Conservation (phyloP, 2,888 invertebrate species). For the Spodoptera picta region DNA sequence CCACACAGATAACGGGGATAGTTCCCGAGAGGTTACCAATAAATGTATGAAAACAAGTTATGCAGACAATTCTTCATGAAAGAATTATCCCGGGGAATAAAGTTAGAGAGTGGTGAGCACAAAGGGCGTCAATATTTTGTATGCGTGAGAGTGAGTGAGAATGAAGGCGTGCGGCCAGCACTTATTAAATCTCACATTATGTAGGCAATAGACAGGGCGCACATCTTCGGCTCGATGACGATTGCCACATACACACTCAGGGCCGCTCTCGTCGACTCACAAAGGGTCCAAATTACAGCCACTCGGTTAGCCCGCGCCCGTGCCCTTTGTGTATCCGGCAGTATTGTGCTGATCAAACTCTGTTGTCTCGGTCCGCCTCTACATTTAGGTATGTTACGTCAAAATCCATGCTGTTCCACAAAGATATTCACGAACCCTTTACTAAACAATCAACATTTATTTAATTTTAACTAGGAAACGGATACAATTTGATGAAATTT, state of each 20-base stretch:
- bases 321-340: slow-evolving; percentile 67
- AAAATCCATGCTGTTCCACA: slow-evolving; percentile 10
- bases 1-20: slow-evolving; percentile 49
- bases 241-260: slow-evolving; percentile 58
- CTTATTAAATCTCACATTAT: slow-evolving; percentile 73
- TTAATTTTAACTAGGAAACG: slow-evolving; percentile 5
- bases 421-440: slow-evolving; percentile 8
- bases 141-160: slow-evolving; percentile 30
- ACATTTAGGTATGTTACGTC: slow-evolving; percentile 40
- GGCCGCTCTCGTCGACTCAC: slow-evolving; percentile 58
- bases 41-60: slow-evolving; percentile 73
- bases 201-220: slow-evolving; percentile 57
- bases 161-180: slow-evolving; percentile 50
- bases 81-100: slow-evolving; percentile 66
- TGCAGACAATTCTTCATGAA: slow-evolving; percentile 69
- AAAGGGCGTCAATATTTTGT: slow-evolving; percentile 69
- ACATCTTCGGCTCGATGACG: slow-evolving; percentile 60
- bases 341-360: slow-evolving; percentile 68
- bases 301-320: slow-evolving; percentile 63
- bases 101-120: slow-evolving; percentile 67
- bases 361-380: slow-evolving; percentile 63
- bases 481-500: slow-evolving; percentile 11
- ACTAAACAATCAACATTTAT: slow-evolving; percentile 16
- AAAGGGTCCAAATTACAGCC: slow-evolving; percentile 76
- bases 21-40: slow-evolving; percentile 57